Percentiles rank a stretch among this genome's conserved stretches.
phyloP scores from a whole-genome alignment of 2,888 invertebrate genomes.

The Cephus rjabovi region DNA sequence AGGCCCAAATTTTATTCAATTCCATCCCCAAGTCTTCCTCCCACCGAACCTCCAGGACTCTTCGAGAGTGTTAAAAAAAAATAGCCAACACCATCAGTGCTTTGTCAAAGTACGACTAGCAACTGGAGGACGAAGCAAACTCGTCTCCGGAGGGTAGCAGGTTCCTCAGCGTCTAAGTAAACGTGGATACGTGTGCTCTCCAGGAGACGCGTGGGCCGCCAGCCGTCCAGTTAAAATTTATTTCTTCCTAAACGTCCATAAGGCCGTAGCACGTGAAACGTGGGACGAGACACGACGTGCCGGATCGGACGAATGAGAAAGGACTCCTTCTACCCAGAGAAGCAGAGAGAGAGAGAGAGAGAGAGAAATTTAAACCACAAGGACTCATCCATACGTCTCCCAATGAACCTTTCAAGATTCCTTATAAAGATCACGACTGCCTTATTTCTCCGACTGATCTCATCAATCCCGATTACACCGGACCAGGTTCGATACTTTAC shows the following conservation, averaged over 20 bases:
- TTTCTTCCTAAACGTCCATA: constrained; percentile 49
- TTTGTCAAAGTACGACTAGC: neutral
- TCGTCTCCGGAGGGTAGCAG: no score
- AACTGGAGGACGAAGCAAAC: constrained; percentile 2
- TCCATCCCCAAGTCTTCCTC: no score
- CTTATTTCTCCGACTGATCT: no score
- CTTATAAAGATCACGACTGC: no score
- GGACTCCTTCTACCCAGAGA: no score
- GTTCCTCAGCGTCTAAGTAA: no score
- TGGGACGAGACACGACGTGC: constrained; percentile 34
- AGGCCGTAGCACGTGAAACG: constrained; percentile 45
- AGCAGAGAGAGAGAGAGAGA: constrained; percentile 11
- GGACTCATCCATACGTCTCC: constrained; percentile 25
- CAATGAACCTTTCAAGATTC: constrained; percentile 11
- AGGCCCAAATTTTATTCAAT: no score
- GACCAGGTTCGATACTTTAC: no score
- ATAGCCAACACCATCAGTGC: no score
- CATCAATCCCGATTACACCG: no score
- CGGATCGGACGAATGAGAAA: constrained; percentile 4
- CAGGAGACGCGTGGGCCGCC: constrained; percentile 35
- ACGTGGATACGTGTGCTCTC: neutral
- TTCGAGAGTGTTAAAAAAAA: no score
- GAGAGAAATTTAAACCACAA: constrained; percentile 29
- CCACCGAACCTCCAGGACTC: no score
- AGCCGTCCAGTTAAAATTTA: constrained; percentile 46